Evolutionary conservation across 2,113 vertebrate species (phyloP), one percentile per base, ranked within the genome.

Genomic region (Sinocyclocheilus grahami): DNA sequence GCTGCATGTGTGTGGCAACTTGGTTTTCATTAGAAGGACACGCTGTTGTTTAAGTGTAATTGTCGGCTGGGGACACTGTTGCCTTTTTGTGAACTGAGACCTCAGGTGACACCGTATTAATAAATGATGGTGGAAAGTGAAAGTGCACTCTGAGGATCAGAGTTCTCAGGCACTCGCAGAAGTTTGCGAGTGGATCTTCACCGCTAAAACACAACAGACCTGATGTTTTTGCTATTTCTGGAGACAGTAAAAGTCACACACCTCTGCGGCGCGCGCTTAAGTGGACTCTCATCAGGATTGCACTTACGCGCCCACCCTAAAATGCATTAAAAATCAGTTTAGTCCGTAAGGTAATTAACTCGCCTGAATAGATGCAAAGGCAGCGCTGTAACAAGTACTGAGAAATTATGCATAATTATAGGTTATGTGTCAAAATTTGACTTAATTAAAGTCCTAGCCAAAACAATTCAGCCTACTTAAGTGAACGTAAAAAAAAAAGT

Each of bases 41-140:
- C 75, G 16, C 87, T 88, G 78, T 89, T 91, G 88, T 90, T 91
- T 91, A 87, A 89, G 84, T 90, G 87, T 92, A 90, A 94, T 93
- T 90, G 90, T 90, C 85, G 86, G 92, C 89, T 83, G 79, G 89
- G 91, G 88, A 89, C 84, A 16, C 30, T 62, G 55, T 88, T 42
- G 83, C 53, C 87, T 86, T 83, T 37, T 86, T 69, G 75, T 4
- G 37, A 60, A 14, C 20, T 2, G 33, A 46, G 60, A 81, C 55
- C 76, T 90, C 48, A 87, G 84, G 84, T 67, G 86, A 63, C 55
- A 60, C 58, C 79, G 58, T 87, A 90, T 93, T 91, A 90, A 91
- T 85, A 86, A 91, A 46, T 89, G 90, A 91, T 94, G 87, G 76
- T 86, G 88, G 67, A 82, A 80, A 88, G 87, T 89, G 60, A 39